Conservation (phyloP, 2,113 vertebrate species). For the Cyprinus carpio region DNA sequence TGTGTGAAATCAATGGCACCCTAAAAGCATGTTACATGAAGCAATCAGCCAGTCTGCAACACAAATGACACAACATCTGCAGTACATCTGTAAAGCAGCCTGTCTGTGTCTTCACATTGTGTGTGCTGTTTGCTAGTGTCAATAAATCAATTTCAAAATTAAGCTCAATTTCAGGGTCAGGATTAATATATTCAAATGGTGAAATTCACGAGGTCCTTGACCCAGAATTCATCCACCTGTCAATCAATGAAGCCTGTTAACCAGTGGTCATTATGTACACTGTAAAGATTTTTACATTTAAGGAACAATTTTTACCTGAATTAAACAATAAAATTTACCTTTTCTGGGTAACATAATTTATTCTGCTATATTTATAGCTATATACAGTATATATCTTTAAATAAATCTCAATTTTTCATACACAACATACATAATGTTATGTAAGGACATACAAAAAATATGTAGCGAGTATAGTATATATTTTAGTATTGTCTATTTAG, state of each 20-base stretch:
- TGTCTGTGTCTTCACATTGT: not conserved
- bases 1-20: slow-evolving; percentile 23
- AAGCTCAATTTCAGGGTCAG: not conserved
- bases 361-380: no score
- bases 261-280: not conserved
- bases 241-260: not conserved
- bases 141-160: not conserved
- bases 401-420: no score
- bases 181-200: not conserved
- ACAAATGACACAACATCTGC: slow-evolving; percentile 12
- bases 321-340: not conserved
- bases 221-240: not conserved
- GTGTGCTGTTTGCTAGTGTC: not conserved
- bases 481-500: no score
- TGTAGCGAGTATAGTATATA: no score
- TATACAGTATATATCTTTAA: no score
- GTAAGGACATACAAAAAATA: no score
- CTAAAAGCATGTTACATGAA: slow-evolving; percentile 7
- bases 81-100: not conserved
- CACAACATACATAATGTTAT: no score
- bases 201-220: not conserved
- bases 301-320: not conserved
- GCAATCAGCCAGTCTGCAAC: not conserved
- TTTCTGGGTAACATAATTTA: not conserved
- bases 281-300: not conserved